Evolutionary conservation across 2,113 vertebrate genomes (phyloP).

Genomic region (Blennius ocellaris): DNA sequence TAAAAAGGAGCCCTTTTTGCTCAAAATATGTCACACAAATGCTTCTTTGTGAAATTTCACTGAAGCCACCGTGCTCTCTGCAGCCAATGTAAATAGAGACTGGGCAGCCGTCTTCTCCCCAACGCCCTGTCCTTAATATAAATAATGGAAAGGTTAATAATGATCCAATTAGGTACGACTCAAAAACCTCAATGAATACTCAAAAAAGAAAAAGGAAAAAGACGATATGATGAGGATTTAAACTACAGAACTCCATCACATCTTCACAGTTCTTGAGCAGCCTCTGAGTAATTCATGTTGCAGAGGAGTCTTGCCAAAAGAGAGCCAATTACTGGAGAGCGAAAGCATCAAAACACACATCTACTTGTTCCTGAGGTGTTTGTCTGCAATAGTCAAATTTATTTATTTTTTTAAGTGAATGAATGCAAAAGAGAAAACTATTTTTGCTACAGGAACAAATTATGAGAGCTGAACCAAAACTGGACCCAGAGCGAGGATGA

Average conservation of each 20-base stretch:
- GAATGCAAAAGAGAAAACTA: not conserved
- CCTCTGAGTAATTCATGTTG: not conserved
- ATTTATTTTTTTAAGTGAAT: not conserved
- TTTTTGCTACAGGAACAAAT: conserved; percentile 10
- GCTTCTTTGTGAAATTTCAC: not conserved
- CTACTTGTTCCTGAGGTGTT: not conserved
- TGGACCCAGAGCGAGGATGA: not conserved
- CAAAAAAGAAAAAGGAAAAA: too few species aligned
- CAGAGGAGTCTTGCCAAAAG: not conserved
- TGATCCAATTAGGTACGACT: not conserved
- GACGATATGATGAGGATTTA: too few species aligned
- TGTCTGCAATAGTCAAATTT: not conserved
- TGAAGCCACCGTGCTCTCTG: not conserved
- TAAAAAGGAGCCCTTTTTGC: conserved; percentile 2
- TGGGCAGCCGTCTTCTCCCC: too few species aligned
- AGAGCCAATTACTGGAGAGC: not conserved
- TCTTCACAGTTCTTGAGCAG: not conserved
- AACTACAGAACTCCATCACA: too few species aligned
- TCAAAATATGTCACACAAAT: conserved; percentile 3
- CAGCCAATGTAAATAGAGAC: conserved; percentile 5
- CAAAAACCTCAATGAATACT: not conserved
- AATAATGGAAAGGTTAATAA: not conserved
- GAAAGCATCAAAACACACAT: not conserved
- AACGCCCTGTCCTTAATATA: not conserved
- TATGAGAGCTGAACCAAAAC: not conserved